Base-by-base conservation (phyloP, 2,113 vertebrate species). In the Hemiscyllium ocellatum region DNA sequence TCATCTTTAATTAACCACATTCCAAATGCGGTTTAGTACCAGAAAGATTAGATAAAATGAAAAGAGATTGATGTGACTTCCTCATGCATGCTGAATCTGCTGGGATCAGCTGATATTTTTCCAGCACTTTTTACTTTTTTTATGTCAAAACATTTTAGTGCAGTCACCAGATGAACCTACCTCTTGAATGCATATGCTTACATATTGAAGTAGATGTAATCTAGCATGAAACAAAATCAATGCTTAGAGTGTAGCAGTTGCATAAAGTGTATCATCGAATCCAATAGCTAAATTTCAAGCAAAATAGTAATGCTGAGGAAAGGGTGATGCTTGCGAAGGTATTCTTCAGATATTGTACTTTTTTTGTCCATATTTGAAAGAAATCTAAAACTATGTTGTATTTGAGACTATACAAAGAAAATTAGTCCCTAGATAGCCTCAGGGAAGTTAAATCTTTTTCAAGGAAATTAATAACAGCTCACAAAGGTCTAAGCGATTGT, bases 341-440 rank as follows among this genome's bases (percentile, higher is more conserved):
- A 97, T 85, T 94, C 96, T 96, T 97, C 96, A 89, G 61, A 94
- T 96, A 83, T 96, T 96, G 96, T 97, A 96, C 95, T 97, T 94
- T 96, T 24, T 52, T 47, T 17, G 42, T 61, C 89, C 29, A 8
- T 96, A 97, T 96, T 96, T 97, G 97, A 97, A 97, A 96, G 96
- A 97, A 97, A 96, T 96, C 91, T 96, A 96, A 97, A 96, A 97
- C 96, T 96, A 97, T 97, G 97, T 96, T 86, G 95, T 96, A 96
- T 96, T 96, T 96, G 96, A 90, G 96, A 72, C 96, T 95, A 96
- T 96, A 90, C 96, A 97, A 97, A 97, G 97, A 96, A 97, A 96
- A 97, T 97, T 97, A 97, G 97, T 97, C 97, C 96, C 96, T 96
- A 96, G 95, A 95, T 96, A 97, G 96, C 97, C 96, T 96, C 96